Evolutionary conservation across 2,113 vertebrate species (phyloP).

Genomic region (Electrona antarctica): DNA sequence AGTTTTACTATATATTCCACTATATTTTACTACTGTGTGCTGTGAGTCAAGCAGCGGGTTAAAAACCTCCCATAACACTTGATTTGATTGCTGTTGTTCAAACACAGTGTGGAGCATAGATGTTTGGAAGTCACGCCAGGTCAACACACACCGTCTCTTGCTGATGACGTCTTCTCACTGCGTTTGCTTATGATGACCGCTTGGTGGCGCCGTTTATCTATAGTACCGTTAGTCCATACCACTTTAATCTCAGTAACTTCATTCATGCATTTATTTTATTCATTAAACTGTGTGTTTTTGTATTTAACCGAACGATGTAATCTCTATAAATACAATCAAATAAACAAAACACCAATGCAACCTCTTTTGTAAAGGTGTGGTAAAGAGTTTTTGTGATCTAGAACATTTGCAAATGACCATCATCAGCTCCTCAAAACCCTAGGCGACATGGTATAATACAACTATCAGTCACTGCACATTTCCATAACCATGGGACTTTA

Average conservation of each 20-base stretch:
- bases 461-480: too few species aligned
- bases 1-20: background rate
- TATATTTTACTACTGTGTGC: too few species aligned
- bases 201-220: background rate
- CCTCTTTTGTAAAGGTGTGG: background rate
- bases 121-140: background rate
- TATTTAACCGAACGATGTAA: background rate
- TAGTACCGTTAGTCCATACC: background rate
- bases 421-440: too few species aligned
- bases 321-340: background rate
- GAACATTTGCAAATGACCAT: too few species aligned
- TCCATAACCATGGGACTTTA: too few species aligned
- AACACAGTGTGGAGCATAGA: background rate
- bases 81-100: too few species aligned
- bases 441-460: too few species aligned
- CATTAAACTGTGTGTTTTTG: background rate
- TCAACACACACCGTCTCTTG: background rate
- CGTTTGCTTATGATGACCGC: background rate
- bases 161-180: background rate
- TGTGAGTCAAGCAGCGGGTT: too few species aligned
- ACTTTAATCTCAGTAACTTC: too few species aligned
- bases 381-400: conserved; percentile 14
- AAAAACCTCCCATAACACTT: background rate
- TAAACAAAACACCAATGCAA: background rate
- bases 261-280: background rate